Percentiles rank a stretch among this genome's conserved stretches.
Conservation (phyloP, 2,888 invertebrate genomes). For the Sesia bembeciformis region DNA sequence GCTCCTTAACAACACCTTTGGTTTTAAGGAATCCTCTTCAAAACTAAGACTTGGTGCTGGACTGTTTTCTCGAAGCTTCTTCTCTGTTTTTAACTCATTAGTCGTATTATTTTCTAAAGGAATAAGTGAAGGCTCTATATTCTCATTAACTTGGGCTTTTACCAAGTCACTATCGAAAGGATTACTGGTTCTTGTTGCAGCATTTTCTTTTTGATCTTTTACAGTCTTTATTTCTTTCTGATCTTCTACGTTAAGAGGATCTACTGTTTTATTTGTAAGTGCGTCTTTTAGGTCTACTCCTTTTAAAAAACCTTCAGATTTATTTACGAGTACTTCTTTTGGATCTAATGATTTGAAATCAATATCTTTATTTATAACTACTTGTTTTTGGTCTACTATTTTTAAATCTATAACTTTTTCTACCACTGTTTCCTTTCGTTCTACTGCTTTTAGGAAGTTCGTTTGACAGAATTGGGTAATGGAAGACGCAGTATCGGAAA, state of each 20-base stretch:
- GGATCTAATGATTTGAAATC: background rate
- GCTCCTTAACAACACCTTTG: slow-evolving; percentile 13
- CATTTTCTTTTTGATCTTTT: no score
- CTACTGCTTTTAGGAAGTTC: slow-evolving; percentile 6
- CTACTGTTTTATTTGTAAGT: background rate
- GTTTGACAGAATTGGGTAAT: slow-evolving; percentile 32
- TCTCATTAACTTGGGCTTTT: no score
- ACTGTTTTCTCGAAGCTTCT: slow-evolving; percentile 3
- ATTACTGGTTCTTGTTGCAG: no score
- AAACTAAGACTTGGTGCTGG: slow-evolving; percentile 28
- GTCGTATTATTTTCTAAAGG: background rate
- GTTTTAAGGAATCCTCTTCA: slow-evolving; percentile 34
- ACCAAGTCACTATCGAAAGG: no score
- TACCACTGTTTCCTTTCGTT: slow-evolving; percentile 3
- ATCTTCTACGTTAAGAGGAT: background rate
- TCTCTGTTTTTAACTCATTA: slow-evolving; percentile 4
- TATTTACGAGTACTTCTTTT: background rate
- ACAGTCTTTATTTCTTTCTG: background rate
- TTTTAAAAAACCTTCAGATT: background rate
- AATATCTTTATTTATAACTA: no score
- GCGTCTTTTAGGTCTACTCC: no score
- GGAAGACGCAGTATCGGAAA: slow-evolving; percentile 40
- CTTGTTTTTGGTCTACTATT: background rate
- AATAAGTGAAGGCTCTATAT: no score
- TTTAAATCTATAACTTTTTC: background rate